phyloP scores from a whole-genome alignment of 2,888 invertebrate genomes.

The Drosophila mercatorum region DNA sequence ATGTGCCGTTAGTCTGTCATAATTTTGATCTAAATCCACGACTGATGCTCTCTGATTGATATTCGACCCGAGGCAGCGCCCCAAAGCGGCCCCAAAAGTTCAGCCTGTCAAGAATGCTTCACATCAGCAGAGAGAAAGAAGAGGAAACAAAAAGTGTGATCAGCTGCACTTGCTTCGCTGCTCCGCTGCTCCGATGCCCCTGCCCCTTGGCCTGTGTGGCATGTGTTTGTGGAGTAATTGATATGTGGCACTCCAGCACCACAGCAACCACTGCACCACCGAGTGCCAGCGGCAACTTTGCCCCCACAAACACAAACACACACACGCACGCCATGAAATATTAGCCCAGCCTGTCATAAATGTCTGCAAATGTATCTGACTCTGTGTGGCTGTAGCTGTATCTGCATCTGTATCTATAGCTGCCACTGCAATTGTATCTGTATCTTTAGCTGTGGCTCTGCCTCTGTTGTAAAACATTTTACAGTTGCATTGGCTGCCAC shows the following conservation, averaged over 20 bases:
- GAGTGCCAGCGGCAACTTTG: slow-evolving; percentile 39
- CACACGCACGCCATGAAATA: slow-evolving; percentile 67
- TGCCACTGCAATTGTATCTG: slow-evolving; percentile 23
- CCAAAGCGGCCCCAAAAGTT: slow-evolving; percentile 49
- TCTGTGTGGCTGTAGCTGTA: slow-evolving; percentile 32
- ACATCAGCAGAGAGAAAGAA: slow-evolving; percentile 30
- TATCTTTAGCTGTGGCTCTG: slow-evolving; percentile 21
- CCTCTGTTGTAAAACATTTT: slow-evolving; percentile 61
- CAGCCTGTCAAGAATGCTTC: slow-evolving; percentile 61
- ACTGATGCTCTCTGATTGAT: slow-evolving; percentile 64
- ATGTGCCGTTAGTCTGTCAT: background rate
- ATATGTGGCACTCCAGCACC: slow-evolving; percentile 74
- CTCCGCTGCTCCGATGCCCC: slow-evolving; percentile 12
- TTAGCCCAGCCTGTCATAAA: slow-evolving; percentile 81
- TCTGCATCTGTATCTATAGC: slow-evolving; percentile 38
- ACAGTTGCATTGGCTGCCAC: slow-evolving; percentile 77
- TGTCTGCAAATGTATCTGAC: slow-evolving; percentile 55
- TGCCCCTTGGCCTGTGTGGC: slow-evolving; percentile 45
- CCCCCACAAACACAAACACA: slow-evolving; percentile 27
- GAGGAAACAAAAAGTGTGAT: slow-evolving; percentile 64
- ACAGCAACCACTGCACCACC: slow-evolving; percentile 44
- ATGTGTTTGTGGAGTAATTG: slow-evolving; percentile 83
- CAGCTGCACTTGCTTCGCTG: slow-evolving; percentile 75
- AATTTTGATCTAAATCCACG: slow-evolving; percentile 8
- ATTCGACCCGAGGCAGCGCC: slow-evolving; percentile 50